Percentiles rank a stretch among this genome's conserved stretches.
Conservation (phyloP, 2,797 vertebrate species). For the Paguma larvata region DNA sequence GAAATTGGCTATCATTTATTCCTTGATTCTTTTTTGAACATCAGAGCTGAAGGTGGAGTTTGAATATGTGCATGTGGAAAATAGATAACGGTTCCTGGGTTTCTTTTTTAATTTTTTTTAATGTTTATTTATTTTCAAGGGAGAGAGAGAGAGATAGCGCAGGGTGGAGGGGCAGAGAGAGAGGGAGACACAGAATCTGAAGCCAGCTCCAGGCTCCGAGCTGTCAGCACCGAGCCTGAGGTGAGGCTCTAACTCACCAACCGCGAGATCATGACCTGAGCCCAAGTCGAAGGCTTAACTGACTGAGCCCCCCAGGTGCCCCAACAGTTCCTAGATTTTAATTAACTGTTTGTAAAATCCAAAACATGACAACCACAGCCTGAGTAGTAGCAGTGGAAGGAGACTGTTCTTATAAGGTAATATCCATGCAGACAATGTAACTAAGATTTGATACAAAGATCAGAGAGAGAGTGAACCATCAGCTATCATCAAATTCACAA, state of each 20-base stretch:
- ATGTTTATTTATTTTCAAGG: neutral
- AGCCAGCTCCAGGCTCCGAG: neutral
- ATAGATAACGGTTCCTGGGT: neutral
- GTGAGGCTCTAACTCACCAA: neutral
- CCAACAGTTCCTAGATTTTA: neutral
- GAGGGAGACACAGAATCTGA: neutral
- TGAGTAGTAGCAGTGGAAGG: neutral
- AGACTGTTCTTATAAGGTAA: neutral
- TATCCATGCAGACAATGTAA: neutral
- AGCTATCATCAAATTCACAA: neutral
- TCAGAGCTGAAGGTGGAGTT: neutral
- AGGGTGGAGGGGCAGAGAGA: neutral
- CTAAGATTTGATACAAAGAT: neutral
- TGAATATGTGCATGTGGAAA: neutral
- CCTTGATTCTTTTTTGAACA: neutral
- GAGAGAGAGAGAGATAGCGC: neutral
- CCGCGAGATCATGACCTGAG: neutral
- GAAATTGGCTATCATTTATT: neutral
- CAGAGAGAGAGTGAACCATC: neutral
- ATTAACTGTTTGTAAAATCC: neutral
- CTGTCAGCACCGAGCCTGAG: neutral
- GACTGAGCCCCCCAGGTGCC: neutral
- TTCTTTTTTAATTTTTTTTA: neutral
- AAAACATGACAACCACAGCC: neutral
- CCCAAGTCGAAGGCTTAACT: neutral